Conservation (phyloP, 2,888 invertebrate genomes). For the Stenolophus ochropezus region DNA sequence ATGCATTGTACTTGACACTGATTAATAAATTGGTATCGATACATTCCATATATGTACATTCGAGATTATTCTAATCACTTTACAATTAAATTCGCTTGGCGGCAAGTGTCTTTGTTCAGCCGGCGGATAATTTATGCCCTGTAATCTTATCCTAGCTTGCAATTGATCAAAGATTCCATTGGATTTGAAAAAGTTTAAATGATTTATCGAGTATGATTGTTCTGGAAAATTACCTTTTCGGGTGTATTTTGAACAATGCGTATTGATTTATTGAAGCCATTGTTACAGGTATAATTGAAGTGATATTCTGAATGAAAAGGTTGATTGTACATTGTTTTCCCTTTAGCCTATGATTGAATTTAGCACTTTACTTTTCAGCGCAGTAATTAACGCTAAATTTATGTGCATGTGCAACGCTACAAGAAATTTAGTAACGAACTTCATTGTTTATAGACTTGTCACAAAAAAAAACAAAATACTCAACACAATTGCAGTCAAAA, state of each 20-base stretch:
- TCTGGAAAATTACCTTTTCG: constrained; percentile 36
- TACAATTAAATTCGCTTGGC: constrained; percentile 22
- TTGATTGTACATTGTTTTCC: constrained; percentile 44
- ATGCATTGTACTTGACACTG: constrained; percentile 23
- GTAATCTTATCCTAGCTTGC: constrained; percentile 2
- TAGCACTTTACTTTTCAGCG: constrained; percentile 28
- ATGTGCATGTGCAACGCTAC: constrained; percentile 6
- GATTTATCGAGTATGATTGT: constrained; percentile 31
- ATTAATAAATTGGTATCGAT: constrained; percentile 21
- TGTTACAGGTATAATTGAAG: constrained; percentile 39
- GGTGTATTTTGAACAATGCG: constrained; percentile 26
- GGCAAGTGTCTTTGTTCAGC: neutral
- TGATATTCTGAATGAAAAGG: constrained; percentile 38
- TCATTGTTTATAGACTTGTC: neutral
- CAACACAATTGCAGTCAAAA: neutral
- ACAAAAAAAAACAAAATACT: neutral
- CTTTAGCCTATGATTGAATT: constrained; percentile 37
- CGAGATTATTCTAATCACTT: constrained; percentile 23
- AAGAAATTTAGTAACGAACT: neutral
- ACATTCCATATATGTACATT: constrained; percentile 15
- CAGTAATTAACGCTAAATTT: constrained; percentile 20
- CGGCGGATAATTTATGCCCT: constrained; percentile 8
- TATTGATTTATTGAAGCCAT: constrained; percentile 36
- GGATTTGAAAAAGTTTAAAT: constrained; percentile 29
- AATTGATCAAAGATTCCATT: constrained; percentile 33